These are phyloP conservation scores for Carterocephalus palaemon DNA, from an alignment of 2,888 invertebrate genomes.

Conservation along the genomic window DNA sequence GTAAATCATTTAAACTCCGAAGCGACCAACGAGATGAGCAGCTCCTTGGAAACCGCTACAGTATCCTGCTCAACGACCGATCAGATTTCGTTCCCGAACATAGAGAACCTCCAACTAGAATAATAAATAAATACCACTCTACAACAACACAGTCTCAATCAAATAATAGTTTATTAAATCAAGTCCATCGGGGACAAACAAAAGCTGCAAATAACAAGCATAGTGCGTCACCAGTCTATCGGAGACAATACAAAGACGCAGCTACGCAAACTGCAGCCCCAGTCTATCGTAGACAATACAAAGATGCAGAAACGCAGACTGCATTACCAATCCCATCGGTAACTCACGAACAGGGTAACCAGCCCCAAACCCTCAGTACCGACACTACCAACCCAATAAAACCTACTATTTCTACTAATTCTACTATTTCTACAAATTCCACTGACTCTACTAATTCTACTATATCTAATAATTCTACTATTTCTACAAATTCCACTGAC, in stretches of 20 bases:
- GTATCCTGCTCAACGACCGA: neutral
- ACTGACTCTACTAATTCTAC: too few species aligned
- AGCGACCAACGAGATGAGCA: slow-evolving; percentile 23
- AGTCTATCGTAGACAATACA: too few species aligned
- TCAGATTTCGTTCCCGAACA: neutral
- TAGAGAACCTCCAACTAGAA: neutral
- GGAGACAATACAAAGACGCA: neutral
- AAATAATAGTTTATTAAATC: too few species aligned
- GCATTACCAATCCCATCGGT: too few species aligned
- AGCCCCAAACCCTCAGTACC: slow-evolving; percentile 26
- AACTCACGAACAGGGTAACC: too few species aligned
- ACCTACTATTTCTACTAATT: too few species aligned
- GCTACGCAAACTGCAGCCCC: slow-evolving; percentile 26
- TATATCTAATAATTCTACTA: too few species aligned
- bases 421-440: too few species aligned
- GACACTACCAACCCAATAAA: too few species aligned
- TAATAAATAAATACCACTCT: neutral
- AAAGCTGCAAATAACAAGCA: neutral
- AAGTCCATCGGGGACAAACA: slow-evolving; percentile 20
- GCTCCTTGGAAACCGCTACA: slow-evolving; percentile 24
- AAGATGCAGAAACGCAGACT: too few species aligned
- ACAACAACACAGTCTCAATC: neutral
- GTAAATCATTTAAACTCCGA: slow-evolving; percentile 26
- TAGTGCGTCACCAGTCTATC: neutral
- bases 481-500: too few species aligned